Evolutionary conservation across 2,888 invertebrate genomes (phyloP), one percentile per base, ranked within the genome.

Genomic region (Platycnemis pennipes): DNA sequence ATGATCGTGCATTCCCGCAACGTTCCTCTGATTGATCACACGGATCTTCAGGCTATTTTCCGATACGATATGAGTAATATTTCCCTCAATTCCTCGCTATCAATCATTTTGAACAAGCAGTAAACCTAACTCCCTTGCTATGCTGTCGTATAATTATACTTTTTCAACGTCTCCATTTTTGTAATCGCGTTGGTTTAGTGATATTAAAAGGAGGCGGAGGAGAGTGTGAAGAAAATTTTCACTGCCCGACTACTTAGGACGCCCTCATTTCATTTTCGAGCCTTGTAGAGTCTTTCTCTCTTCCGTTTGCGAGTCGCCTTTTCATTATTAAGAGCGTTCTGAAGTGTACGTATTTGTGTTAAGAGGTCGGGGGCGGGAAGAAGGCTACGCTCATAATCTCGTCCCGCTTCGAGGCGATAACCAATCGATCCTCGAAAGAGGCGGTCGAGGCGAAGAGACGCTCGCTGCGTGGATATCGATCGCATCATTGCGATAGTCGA

Each of bases 301-400:
- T 0, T 63, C 63, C 63, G 37, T 37, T 77, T 77, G 37, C 77
- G 77, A 77, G 77, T 37, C 77, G 31, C 77, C 77, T 37, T 77
- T 77, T 77, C 77, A 77, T 77, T 37, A 77, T 37, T 31, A 77
- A 77, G 77, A 77, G 77, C 77, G 77, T 16, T 16, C 37, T 37
- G 77, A 37, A 77, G 31, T n/a, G 63, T 63, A 26, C 63, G 63
- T 77, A 77, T 77, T 77, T 31, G 77, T 31, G 77, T 77, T 77
- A 77, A 77, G 77, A 37, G 77, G 77, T 77, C 77, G 37, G 77
- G 37, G 37, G 63, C 63, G 26, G 26, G 77, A 8, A 16, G 77
- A 77, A 37, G 77, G 77, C 77, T 77, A 31, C 77, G 77, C 16
- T 77, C 37, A 37, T 77, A 77, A 77, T 77, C 77, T 77, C 37